Base-by-base conservation (phyloP, 2,888 invertebrate species). In the Eudasyphora cyanicolor region DNA sequence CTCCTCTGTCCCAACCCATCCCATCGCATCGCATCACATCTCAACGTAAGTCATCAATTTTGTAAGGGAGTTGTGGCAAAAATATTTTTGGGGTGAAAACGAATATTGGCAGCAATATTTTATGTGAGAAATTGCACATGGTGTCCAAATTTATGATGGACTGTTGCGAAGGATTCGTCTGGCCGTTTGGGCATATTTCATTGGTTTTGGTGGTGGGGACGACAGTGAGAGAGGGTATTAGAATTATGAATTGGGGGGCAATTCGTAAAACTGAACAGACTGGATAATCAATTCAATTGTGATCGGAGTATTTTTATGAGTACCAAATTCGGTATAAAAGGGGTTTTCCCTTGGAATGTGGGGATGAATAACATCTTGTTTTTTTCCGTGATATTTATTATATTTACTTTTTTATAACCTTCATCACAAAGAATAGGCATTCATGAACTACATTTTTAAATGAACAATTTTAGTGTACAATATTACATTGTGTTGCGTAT, bases 61-160 rank as follows among this genome's bases (percentile, higher is more conserved):
- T n/a, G 24, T 24, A 19, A 57, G 24, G 57, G 24, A 57, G 57
- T 10, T 42, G 21, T 67, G 14, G 67, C 60, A 38, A 35, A 64
- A 67, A 67, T 42, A 21, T 42, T 57, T 57, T 24, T 24, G 24
- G 12, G 51, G 19, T 51, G 24, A 27, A 14, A 5, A 57, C 57
- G 24, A 57, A 57, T 57, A 57, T 57, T 57, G 57, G 12, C 21
- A 42, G 67, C 42, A 42, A 67, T 67, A 67, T 67, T 67, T 67
- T 67, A 67, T 67, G 67, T 42, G 67, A 42, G 67, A 67, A 67
- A 42, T 32, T 67, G 42, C 67, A 67, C 67, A 67, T 67, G 67
- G 42, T 67, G 67, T 42, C 24, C 67, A 38, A 38, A 67, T 67
- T 67, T 67, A 42, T 67, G 67, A 67, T 38, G 67, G 67, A 67